These are phyloP conservation scores for Ursus arctos DNA, from an alignment of 2,113 vertebrate species.

Conservation along the genomic window DNA sequence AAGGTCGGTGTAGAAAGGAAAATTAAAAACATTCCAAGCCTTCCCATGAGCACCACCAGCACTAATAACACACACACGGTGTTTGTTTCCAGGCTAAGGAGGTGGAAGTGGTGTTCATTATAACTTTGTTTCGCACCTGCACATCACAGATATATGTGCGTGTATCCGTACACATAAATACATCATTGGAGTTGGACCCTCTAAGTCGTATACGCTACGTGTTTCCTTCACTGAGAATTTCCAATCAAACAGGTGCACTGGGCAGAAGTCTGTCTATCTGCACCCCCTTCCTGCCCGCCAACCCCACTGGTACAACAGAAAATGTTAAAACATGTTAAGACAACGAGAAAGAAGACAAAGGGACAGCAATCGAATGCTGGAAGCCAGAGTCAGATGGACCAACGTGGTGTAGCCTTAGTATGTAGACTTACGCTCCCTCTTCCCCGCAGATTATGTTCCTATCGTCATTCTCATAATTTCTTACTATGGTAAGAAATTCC, in stretches of 20 bases:
- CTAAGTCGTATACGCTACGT: neutral
- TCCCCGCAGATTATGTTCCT: neutral
- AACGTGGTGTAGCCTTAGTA: fast-evolving
- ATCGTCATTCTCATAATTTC: neutral
- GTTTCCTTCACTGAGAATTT: neutral
- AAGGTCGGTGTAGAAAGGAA: neutral
- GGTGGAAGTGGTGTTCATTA: too few species aligned
- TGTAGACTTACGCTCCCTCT: fast-evolving
- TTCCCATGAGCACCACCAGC: fast-evolving
- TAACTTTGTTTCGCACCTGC: fast-evolving
- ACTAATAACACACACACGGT: neutral
- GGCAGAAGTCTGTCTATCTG: neutral
- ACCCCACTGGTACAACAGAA: too few species aligned
- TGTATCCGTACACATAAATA: fast-evolving
- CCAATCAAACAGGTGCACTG: neutral
- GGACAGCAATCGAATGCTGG: fast-evolving
- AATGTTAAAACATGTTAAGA: neutral
- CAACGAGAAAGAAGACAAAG: neutral
- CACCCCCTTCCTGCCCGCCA: too few species aligned
- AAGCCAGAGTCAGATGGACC: neutral
- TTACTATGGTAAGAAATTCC: too few species aligned
- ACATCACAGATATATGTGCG: neutral
- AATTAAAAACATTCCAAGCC: neutral
- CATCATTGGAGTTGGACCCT: fast-evolving
- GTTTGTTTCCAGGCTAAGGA: fast-evolving